These are phyloP conservation scores for Narcine bancroftii DNA, from an alignment of 2,113 vertebrate genomes.

Conservation along the genomic window DNA sequence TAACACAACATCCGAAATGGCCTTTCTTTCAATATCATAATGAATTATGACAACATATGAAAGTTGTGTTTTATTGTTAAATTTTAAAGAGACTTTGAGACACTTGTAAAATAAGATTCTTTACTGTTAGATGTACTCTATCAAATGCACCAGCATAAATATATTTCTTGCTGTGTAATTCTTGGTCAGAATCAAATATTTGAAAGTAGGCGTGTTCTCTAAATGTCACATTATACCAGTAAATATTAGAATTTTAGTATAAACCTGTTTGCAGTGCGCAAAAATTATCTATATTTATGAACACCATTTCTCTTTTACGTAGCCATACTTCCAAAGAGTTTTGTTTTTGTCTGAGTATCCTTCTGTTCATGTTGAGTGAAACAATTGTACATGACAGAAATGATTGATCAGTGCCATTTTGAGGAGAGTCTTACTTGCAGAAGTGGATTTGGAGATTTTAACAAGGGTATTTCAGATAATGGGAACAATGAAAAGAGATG, in stretches of 20 bases:
- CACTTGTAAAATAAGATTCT: neutral
- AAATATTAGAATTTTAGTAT: neutral
- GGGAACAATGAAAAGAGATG: neutral
- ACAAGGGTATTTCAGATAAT: neutral
- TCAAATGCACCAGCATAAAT: neutral
- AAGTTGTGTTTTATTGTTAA: neutral
- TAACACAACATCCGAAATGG: slow-evolving; percentile 77
- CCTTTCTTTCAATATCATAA: slow-evolving; percentile 57
- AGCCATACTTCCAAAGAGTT: too few relatives aligned
- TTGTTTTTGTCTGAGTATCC: too few relatives aligned
- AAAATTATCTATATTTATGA: neutral
- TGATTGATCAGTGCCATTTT: neutral
- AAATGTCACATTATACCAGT: neutral
- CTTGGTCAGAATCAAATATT: neutral
- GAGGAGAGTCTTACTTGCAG: neutral
- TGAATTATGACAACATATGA: slow-evolving; percentile 62
- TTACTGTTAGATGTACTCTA: neutral
- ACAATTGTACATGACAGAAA: neutral
- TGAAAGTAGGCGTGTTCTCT: neutral
- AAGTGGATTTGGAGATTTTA: neutral
- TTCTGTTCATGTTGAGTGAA: neutral
- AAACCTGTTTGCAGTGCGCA: neutral
- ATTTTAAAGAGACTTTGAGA: neutral
- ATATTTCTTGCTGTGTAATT: neutral
- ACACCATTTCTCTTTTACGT: neutral